Evolutionary conservation across 2,797 vertebrate genomes (phyloP).

Genomic region (Sphaeramia orbicularis): DNA sequence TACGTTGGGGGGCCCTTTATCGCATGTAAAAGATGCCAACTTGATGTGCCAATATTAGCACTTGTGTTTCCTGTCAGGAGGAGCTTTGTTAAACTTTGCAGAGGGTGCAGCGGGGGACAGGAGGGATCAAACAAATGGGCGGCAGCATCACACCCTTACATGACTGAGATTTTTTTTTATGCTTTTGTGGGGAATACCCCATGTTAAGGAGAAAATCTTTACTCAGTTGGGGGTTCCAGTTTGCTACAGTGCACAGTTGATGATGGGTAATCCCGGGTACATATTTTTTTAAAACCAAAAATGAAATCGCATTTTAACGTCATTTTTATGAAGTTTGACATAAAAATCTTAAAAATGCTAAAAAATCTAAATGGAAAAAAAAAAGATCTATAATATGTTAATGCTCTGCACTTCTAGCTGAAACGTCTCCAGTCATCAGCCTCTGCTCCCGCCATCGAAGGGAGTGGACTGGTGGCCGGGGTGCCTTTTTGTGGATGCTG

Average conservation of each 20-base stretch:
- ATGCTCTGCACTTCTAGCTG: slow-evolving; percentile 86
- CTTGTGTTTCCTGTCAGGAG: slow-evolving; percentile 69
- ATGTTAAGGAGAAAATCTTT: slow-evolving; percentile 70
- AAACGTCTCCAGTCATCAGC: slow-evolving; percentile 76
- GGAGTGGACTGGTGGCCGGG: slow-evolving; percentile 70
- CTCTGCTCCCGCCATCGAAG: slow-evolving; percentile 69
- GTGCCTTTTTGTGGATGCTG: slow-evolving; percentile 85
- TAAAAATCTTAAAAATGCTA: slow-evolving; percentile 78
- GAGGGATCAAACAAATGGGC: slow-evolving; percentile 70
- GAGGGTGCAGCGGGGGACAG: slow-evolving; percentile 70
- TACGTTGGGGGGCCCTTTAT: slow-evolving; percentile 55
- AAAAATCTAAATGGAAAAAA: slow-evolving; percentile 75
- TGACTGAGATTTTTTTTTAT: slow-evolving; percentile 62
- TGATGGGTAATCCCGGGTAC: slow-evolving; percentile 87
- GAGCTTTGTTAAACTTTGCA: slow-evolving; percentile 75
- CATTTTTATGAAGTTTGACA: slow-evolving; percentile 87
- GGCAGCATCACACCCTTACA: slow-evolving; percentile 74
- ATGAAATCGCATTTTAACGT: slow-evolving; percentile 84
- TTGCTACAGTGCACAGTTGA: slow-evolving; percentile 85
- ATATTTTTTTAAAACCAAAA: slow-evolving; percentile 89
- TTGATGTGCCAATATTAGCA: slow-evolving; percentile 78
- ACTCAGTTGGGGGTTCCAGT: slow-evolving; percentile 78
- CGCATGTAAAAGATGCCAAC: slow-evolving; percentile 67
- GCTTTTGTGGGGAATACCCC: slow-evolving; percentile 71
- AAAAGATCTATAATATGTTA: slow-evolving; percentile 79